Evolutionary conservation across 2,113 vertebrate species (phyloP).

Genomic region (Axis porcinus): DNA sequence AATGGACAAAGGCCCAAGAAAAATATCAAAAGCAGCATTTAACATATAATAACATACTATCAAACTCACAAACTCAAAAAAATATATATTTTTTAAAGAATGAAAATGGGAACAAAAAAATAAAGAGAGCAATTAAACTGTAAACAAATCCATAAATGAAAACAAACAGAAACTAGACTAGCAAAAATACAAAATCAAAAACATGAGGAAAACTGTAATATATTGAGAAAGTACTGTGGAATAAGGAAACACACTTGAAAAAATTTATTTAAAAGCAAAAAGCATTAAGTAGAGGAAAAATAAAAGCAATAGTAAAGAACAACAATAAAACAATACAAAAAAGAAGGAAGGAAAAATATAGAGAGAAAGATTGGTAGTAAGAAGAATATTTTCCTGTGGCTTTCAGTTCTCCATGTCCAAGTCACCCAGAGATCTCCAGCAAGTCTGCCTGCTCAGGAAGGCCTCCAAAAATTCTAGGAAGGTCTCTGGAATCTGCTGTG

Average conservation of each 20-base stretch:
- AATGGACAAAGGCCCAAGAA: not conserved
- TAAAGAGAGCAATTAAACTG: not conserved
- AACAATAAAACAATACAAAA: not conserved
- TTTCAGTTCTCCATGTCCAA: not conserved
- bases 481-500: not conserved
- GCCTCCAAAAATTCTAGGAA: not conserved
- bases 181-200: not conserved
- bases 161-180: not conserved
- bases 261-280: not conserved
- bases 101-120: not conserved
- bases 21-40: not conserved
- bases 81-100: not conserved
- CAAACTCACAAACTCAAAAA: not conserved
- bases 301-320: not conserved
- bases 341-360: not conserved
- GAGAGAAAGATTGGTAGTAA: not conserved
- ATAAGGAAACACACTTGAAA: not conserved
- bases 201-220: not conserved
- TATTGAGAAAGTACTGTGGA: not conserved
- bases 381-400: not conserved
- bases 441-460: not conserved
- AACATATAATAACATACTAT: not conserved
- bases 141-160: not conserved
- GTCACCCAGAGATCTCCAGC: not conserved
- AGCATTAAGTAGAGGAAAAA: not conserved